phyloP scores from a whole-genome alignment of 2,888 invertebrate species.

The Drosophila quinaria region DNA sequence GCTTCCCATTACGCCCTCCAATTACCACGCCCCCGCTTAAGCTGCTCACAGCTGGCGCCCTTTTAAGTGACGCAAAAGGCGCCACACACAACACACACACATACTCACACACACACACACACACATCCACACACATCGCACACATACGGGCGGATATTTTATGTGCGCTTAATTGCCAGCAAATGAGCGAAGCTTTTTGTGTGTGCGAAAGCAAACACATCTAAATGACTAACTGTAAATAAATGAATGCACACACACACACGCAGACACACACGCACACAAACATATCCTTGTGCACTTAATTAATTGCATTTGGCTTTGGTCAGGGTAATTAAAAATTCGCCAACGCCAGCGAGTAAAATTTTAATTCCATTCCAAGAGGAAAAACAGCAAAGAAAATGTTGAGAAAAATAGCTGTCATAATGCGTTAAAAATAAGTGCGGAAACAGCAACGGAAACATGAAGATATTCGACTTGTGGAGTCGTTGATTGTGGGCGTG shows the following conservation, averaged over 20 bases:
- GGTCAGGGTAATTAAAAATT: slow-evolving; percentile 55
- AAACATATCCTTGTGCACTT: slow-evolving; percentile 60
- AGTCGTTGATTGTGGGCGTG: slow-evolving; percentile 21
- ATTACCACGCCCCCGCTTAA: slow-evolving; percentile 29
- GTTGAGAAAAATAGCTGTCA: slow-evolving; percentile 22
- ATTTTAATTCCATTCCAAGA: slow-evolving; percentile 38
- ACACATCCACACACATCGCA: slow-evolving; percentile 11
- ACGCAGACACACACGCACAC: slow-evolving; percentile 23
- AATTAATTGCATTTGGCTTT: slow-evolving; percentile 71
- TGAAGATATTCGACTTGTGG: slow-evolving; percentile 12
- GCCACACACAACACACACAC: slow-evolving; percentile 18
- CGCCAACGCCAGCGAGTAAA: slow-evolving; percentile 14
- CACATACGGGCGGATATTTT: slow-evolving; percentile 49
- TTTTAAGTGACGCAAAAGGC: slow-evolving; percentile 51
- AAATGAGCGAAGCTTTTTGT: slow-evolving; percentile 70
- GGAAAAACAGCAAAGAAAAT: slow-evolving; percentile 14
- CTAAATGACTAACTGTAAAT: slow-evolving; percentile 75
- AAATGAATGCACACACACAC: slow-evolving; percentile 55
- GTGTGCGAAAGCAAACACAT: slow-evolving; percentile 58
- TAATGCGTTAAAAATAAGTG: slow-evolving; percentile 22
- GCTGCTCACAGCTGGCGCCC: slow-evolving; percentile 47
- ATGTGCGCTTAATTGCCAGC: slow-evolving; percentile 76
- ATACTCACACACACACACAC: slow-evolving; percentile 13
- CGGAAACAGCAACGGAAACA: background rate
- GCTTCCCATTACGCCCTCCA: slow-evolving; percentile 18